Evolutionary conservation across 1,140 invertebrate species (phyloP), one percentile per base, ranked within the genome.

Genomic region (Muscidifurax raptorellus): DNA sequence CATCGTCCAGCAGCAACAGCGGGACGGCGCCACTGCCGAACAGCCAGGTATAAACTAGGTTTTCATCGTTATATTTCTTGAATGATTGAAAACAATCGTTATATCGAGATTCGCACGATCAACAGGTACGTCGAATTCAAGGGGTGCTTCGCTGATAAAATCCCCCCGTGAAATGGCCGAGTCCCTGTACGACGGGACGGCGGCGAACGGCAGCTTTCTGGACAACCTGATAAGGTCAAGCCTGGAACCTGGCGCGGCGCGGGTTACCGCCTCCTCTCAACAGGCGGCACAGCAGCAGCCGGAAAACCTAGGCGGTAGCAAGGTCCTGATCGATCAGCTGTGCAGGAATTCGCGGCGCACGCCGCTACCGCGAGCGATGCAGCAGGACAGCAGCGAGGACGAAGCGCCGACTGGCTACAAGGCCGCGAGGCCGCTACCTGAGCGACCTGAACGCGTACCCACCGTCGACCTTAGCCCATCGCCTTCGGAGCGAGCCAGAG

Each of bases 161-260:
- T 93, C 94, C 75, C 92, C 94, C 0, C 90, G 94, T 85, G 94
- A 96, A 87, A 94, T 95, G 80, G 93, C 94, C 1, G 95, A 96
- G 87, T 94, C 92, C 25, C 89, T 96, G 27, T 94, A 96, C 86
- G 95, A 95, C 67, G 93, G 83, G 6, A 72, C 94, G n/a, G 94
- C 94, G 7, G 94, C 95, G 7, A 97, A 97, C 90, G 96, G 96
- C 3, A 96, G 94, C 85, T 96, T 97, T 89, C 91, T 97, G 76
- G 96, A 97, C 88, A 96, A 96, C 77, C 96, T 97, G 83, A 97
- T 97, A 88, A 80, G 85, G 67, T 96, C 96, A 86, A 96, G 95
- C 88, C 92, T 97, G 30, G 96, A 96, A 88, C 95, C 95, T 79
- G 94, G 93, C 27, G 94, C 95, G 80, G 90, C 91, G 13, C 88